These are phyloP conservation scores for Mellilla xanthometata DNA, from an alignment of 2,888 invertebrate genomes.

Conservation along the genomic window DNA sequence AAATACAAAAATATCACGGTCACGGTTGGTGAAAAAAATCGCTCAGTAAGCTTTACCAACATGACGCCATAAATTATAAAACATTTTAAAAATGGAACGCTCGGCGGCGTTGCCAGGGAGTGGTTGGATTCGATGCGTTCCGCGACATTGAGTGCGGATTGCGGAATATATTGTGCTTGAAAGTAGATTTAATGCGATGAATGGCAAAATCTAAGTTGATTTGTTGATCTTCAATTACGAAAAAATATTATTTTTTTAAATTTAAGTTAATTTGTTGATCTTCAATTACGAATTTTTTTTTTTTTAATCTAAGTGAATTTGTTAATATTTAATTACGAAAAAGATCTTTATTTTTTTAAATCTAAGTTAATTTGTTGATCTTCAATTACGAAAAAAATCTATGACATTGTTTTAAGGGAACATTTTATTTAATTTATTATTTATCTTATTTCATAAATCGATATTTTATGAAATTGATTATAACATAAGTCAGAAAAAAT, in stretches of 20 bases:
- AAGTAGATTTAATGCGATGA: slow-evolving; percentile 57
- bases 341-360: too few species aligned
- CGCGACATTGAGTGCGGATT: slow-evolving; percentile 66
- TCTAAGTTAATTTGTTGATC: slow-evolving; percentile 5
- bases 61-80: slow-evolving; percentile 64
- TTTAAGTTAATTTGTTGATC: slow-evolving; percentile 5
- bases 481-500: too few species aligned
- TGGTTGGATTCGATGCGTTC: slow-evolving; percentile 65
- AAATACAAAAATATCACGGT: slow-evolving; percentile 39
- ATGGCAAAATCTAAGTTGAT: slow-evolving; percentile 21
- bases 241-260: too few species aligned
- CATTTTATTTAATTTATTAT: too few species aligned
- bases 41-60: slow-evolving; percentile 50
- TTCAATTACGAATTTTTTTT: neutral
- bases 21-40: slow-evolving; percentile 57
- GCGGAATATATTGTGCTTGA: slow-evolving; percentile 68
- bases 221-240: neutral
- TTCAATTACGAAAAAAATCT: neutral
- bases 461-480: too few species aligned
- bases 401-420: too few species aligned
- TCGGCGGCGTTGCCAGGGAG: slow-evolving; percentile 36
- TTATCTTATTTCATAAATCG: too few species aligned
- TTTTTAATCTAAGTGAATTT: too few species aligned
- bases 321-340: too few species aligned
- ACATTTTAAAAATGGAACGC: slow-evolving; percentile 64